Evolutionary conservation across 2,888 invertebrate genomes (phyloP).

Genomic region (Oconnorella tubifera): DNA sequence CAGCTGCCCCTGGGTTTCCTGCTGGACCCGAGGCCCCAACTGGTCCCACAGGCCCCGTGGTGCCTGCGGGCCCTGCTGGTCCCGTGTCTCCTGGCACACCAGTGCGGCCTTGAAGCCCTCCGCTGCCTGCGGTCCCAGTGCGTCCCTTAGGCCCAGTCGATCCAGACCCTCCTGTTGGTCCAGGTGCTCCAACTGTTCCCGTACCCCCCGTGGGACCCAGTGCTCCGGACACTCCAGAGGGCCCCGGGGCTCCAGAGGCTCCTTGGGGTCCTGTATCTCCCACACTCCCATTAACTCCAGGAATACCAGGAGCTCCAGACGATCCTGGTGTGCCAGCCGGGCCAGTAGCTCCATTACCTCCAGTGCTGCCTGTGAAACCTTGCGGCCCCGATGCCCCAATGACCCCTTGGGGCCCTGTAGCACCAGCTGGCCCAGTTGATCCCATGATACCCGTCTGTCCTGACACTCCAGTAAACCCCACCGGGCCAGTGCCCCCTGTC

Average conservation of each 20-base stretch:
- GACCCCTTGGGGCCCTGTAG: constrained; percentile 6
- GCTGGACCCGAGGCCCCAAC: constrained; percentile 44
- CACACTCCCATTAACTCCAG: constrained; percentile 12
- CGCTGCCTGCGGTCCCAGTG: neutral
- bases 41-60: constrained; percentile 38
- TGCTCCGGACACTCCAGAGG: constrained; percentile 13
- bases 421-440: constrained; percentile 31
- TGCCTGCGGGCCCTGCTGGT: constrained; percentile 20
- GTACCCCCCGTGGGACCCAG: constrained; percentile 21
- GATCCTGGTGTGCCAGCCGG: constrained; percentile 27
- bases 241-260: constrained; percentile 8
- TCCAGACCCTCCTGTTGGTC: constrained; percentile 19
- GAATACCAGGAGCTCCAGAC: constrained; percentile 35
- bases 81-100: constrained; percentile 17
- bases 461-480: constrained; percentile 15
- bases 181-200: constrained; percentile 29
- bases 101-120: constrained; percentile 9
- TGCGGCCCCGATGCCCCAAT: constrained; percentile 15
- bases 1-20: constrained; percentile 64
- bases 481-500: constrained; percentile 8
- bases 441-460: constrained; percentile 23
- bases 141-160: constrained; percentile 7
- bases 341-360: constrained; percentile 36
- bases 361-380: constrained; percentile 38
- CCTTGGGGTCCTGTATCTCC: constrained; percentile 12